Conservation (phyloP, 2,113 vertebrate species). For the Hyaena hyaena region DNA sequence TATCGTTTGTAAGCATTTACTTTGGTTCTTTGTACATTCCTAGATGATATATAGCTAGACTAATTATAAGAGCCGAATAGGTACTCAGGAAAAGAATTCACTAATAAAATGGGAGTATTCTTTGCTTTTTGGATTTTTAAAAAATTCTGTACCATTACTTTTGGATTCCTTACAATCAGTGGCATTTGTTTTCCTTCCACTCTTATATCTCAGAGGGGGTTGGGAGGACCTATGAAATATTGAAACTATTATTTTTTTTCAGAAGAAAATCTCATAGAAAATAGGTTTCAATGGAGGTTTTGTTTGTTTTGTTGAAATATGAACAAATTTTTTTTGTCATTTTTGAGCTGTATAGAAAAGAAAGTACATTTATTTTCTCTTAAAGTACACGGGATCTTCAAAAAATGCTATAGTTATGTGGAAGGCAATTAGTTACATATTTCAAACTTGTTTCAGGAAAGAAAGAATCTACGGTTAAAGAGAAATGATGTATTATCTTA, state of each 20-base stretch:
- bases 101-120: not conserved
- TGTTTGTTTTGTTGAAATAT: not conserved
- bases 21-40: not conserved
- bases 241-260: not conserved
- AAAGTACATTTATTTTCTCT: not conserved
- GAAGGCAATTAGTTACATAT: not conserved
- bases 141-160: not conserved
- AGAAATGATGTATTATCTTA: constrained; percentile 13
- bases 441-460: constrained; percentile 38
- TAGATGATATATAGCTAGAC: not conserved
- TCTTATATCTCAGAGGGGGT: not conserved
- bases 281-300: not conserved
- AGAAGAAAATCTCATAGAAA: constrained; percentile 7
- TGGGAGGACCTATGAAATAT: not conserved
- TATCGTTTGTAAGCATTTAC: not conserved
- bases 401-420: not conserved
- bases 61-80: not conserved
- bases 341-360: constrained; percentile 21
- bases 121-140: not conserved
- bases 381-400: not conserved
- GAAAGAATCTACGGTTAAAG: constrained; percentile 47
- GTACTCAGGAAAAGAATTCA: not conserved
- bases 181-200: not conserved
- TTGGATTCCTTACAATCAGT: not conserved
- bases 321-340: constrained; percentile 6